Evolutionary conservation across 1,140 invertebrate genomes (phyloP).

Genomic region (Ctenoplectra terminalis): DNA sequence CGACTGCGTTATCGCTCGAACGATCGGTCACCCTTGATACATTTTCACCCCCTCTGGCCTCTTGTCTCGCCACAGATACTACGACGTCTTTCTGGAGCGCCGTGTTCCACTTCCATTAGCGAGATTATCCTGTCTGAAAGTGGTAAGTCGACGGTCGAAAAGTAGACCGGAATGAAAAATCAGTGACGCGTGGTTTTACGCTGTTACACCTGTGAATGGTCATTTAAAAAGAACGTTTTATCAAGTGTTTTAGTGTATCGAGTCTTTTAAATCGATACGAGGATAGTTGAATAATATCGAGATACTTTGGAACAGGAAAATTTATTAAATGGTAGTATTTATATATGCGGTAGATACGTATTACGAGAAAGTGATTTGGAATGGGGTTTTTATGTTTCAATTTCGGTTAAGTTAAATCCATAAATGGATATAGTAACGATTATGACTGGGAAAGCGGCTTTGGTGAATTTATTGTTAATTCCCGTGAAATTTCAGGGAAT

Average conservation of each 20-base stretch:
- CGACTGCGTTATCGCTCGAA: slow-evolving; percentile 8
- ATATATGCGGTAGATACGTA: too few species aligned
- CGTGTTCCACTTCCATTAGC: slow-evolving; percentile 56
- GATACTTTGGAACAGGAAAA: not conserved
- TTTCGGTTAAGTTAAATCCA: not conserved
- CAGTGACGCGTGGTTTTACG: not conserved
- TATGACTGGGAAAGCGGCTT: not conserved
- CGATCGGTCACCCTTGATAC: slow-evolving; percentile 4
- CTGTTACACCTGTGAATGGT: not conserved
- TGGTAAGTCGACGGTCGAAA: slow-evolving; percentile 36
- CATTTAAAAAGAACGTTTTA: not conserved
- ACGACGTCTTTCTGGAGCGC: not conserved
- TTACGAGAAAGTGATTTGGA: not conserved
- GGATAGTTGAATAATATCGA: not conserved
- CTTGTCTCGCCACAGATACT: not conserved
- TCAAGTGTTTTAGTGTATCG: too few species aligned
- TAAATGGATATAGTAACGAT: not conserved
- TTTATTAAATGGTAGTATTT: not conserved
- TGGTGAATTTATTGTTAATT: not conserved
- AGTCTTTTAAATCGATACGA: too few species aligned
- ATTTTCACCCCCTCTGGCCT: not conserved
- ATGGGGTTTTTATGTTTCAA: not conserved
- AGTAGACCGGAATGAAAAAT: slow-evolving; percentile 14
- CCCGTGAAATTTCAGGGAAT: not conserved
- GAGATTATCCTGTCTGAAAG: slow-evolving; percentile 49